Evolutionary conservation across 2,113 vertebrate genomes (phyloP).

Genomic region (Geothlypis trichas): DNA sequence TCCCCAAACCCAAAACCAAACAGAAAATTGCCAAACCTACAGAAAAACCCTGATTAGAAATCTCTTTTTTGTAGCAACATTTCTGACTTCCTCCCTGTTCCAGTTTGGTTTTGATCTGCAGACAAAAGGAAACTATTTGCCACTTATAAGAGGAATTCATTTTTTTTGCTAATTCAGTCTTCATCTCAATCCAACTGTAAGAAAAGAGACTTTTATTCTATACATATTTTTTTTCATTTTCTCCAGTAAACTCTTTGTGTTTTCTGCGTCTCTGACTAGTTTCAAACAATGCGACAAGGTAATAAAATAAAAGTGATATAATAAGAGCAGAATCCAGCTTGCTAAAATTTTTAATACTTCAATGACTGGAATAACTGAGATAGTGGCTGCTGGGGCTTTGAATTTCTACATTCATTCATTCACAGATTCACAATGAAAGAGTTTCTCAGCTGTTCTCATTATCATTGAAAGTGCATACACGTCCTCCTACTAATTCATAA

Average conservation of each 20-base stretch:
- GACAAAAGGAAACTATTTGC: not conserved
- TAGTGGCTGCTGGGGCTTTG: not conserved
- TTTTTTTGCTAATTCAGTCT: not conserved
- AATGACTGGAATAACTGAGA: not conserved
- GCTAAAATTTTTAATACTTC: not conserved
- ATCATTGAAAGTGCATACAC: slow-evolving; percentile 10
- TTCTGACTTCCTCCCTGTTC: not conserved
- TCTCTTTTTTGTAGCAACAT: not conserved
- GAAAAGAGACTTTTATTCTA: not conserved
- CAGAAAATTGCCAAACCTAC: not conserved
- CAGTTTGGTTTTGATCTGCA: not conserved
- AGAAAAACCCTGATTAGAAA: not conserved
- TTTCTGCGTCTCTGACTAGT: not conserved
- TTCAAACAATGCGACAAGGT: not conserved
- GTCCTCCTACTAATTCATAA: slow-evolving; percentile 50
- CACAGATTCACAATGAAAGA: not conserved
- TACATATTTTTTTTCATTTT: not conserved
- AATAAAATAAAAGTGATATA: not conserved
- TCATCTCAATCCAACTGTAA: not conserved
- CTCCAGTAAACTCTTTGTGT: not conserved
- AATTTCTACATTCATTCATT: slow-evolving; percentile 21
- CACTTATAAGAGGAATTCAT: not conserved
- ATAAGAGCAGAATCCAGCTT: not conserved
- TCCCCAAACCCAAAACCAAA: not conserved
- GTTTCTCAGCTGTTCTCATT: slow-evolving; percentile 36